These are phyloP conservation scores for Agraylea sexmaculata DNA, from an alignment of 1,140 invertebrate genomes.

Conservation along the genomic window DNA sequence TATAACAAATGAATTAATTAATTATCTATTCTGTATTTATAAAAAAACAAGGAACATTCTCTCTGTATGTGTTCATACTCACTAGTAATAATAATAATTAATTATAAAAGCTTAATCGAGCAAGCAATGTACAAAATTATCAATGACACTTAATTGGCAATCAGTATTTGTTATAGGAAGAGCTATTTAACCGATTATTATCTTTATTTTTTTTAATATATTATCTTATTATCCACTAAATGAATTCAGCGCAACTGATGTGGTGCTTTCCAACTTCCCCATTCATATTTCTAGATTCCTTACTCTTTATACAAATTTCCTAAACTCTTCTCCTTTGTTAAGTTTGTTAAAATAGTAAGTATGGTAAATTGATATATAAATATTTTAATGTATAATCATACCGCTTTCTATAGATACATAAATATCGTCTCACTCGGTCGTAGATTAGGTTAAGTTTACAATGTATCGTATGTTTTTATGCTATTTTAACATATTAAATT, in stretches of 20 bases:
- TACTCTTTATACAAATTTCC: slow-evolving; percentile 22
- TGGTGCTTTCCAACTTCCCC: slow-evolving; percentile 5
- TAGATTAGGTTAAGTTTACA: slow-evolving; percentile 22
- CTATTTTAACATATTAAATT: slow-evolving; percentile 21
- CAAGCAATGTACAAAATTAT: slow-evolving; percentile 21
- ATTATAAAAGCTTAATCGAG: slow-evolving; percentile 20
- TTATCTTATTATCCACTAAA: slow-evolving; percentile 19
- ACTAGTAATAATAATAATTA: slow-evolving; percentile 12
- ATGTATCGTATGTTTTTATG: slow-evolving; percentile 18
- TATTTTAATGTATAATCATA: too few species aligned
- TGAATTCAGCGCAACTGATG: slow-evolving; percentile 5
- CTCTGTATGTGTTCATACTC: slow-evolving; percentile 12
- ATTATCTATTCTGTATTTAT: slow-evolving; percentile 17
- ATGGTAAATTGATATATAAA: slow-evolving; percentile 14
- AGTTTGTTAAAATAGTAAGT: slow-evolving; percentile 19
- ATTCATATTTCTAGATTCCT: slow-evolving; percentile 16
- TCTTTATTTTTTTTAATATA: slow-evolving; percentile 16
- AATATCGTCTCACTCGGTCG: slow-evolving; percentile 18
- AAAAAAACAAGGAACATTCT: slow-evolving; percentile 19
- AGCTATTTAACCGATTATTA: slow-evolving; percentile 19
- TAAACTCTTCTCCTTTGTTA: slow-evolving; percentile 18
- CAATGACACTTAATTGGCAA: slow-evolving; percentile 21
- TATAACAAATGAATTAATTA: slow-evolving; percentile 20
- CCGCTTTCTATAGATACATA: slow-evolving; percentile 19
- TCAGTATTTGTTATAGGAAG: slow-evolving; percentile 20